Percentiles rank a stretch among this genome's conserved stretches.
These are phyloP conservation scores for Enteromius thamalakanensis DNA, from an alignment of 2,797 vertebrate genomes.

Conservation along the genomic window DNA sequence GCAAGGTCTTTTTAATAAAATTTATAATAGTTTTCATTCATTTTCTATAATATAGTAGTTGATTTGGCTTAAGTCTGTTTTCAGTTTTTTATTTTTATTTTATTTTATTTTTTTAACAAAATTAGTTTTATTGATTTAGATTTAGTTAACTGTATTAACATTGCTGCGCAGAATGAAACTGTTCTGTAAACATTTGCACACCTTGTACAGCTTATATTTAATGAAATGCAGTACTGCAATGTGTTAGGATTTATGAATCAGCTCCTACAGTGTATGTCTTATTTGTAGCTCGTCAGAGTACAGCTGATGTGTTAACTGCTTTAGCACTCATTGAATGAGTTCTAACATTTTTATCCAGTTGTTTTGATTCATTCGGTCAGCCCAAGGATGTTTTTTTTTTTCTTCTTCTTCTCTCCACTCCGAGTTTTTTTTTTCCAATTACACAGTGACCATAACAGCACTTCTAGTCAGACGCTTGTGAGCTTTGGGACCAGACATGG, in stretches of 20 bases:
- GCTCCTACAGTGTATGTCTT: neutral
- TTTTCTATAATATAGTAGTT: no score
- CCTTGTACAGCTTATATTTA: neutral
- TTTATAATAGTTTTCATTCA: neutral
- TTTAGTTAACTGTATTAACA: neutral
- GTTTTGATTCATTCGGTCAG: neutral
- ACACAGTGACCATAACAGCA: conserved; percentile 14
- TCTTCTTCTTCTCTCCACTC: neutral
- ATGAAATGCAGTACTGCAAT: neutral
- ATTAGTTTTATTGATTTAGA: neutral
- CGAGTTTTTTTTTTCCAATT: conserved; percentile 18
- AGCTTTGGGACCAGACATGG: conserved; percentile 43
- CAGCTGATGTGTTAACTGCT: neutral
- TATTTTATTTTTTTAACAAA: no score
- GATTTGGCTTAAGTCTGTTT: neutral
- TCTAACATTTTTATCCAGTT: conserved; percentile 2
- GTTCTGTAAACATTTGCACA: neutral
- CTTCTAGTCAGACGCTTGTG: conserved; percentile 32
- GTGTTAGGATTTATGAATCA: neutral
- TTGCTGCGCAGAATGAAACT: neutral
- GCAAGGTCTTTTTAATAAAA: neutral
- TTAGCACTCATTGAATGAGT: neutral
- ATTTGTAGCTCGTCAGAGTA: neutral
- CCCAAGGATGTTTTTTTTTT: conserved; percentile 1
- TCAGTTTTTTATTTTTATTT: no score